phyloP scores from a whole-genome alignment of 2,888 invertebrate species.

The Frankliniella fusca region DNA sequence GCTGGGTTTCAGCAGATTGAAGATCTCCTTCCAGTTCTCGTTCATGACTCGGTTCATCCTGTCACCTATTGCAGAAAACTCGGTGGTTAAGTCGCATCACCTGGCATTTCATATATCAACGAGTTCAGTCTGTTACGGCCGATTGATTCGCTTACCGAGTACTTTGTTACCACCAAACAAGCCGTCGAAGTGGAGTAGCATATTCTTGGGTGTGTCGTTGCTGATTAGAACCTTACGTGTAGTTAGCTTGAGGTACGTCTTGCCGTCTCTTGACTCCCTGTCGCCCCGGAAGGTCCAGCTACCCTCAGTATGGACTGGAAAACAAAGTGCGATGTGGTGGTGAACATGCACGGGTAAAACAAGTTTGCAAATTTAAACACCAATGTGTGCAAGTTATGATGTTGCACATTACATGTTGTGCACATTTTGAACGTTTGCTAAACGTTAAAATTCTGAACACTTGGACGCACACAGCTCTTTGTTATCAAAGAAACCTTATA shows the following conservation, averaged over 20 bases:
- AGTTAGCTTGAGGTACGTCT: neutral
- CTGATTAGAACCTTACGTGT: neutral
- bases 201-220: neutral
- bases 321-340: neutral
- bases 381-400: too few relatives aligned
- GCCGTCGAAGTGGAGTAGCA: neutral
- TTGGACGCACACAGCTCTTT: too few relatives aligned
- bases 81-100: neutral
- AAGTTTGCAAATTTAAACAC: too few relatives aligned
- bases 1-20: neutral
- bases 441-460: too few relatives aligned
- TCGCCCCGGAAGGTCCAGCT: neutral
- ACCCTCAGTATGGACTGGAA: neutral
- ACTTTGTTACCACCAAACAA: neutral
- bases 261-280: neutral
- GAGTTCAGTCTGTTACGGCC: neutral
- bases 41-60: neutral
- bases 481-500: too few relatives aligned
- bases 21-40: conserved; percentile 1
- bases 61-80: neutral
- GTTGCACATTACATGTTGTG: too few relatives aligned
- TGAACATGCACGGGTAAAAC: too few relatives aligned
- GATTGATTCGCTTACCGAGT: neutral
- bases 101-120: neutral
- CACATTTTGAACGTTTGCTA: too few relatives aligned